Percentiles rank a stretch among this genome's conserved stretches.
Evolutionary conservation across 2,797 vertebrate genomes (phyloP).

Genomic region (Gila robusta): DNA sequence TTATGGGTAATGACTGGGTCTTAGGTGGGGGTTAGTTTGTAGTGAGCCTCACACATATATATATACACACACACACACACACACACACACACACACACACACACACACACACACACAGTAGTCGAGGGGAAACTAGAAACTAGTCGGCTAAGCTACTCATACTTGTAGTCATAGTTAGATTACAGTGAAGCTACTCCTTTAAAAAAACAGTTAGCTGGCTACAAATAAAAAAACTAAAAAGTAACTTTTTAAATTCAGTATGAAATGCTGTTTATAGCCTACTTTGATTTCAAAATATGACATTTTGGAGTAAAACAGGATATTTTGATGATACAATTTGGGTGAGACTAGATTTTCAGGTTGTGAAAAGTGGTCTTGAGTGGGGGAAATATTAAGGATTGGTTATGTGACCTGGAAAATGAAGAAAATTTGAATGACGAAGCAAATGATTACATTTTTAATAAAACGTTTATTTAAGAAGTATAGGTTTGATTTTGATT

Average conservation of each 20-base stretch:
- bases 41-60: conserved; percentile 1
- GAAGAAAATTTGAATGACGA: not conserved
- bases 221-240: not conserved
- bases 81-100: not conserved
- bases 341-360: not conserved
- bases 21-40: not conserved
- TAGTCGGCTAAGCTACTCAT: not conserved
- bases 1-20: conserved; percentile 30
- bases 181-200: not conserved
- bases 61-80: not conserved
- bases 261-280: not conserved
- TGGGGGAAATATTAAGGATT: not conserved
- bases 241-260: not conserved
- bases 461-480: not conserved
- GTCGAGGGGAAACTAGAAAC: not conserved
- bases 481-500: not conserved
- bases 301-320: not conserved
- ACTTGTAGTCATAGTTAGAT: not conserved
- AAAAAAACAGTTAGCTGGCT: not conserved
- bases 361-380: not conserved
- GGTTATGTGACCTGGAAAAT: not conserved
- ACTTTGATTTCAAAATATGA: not conserved
- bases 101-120: not conserved
- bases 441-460: not conserved
- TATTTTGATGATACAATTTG: not conserved